phyloP scores from a whole-genome alignment of 1,140 invertebrate genomes.

The Sesamia nonagrioides region DNA sequence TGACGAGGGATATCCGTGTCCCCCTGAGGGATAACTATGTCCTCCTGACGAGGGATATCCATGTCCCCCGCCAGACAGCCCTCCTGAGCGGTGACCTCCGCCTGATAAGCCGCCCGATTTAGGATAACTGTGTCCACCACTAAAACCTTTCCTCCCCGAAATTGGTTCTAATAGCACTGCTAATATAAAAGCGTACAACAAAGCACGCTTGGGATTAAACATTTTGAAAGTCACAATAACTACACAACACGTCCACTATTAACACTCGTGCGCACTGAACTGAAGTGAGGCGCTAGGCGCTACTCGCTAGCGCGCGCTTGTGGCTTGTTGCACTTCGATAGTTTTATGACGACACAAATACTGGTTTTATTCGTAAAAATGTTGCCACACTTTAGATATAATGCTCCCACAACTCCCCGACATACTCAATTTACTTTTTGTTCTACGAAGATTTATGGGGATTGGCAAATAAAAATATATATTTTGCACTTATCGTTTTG shows the following conservation, averaged over 20 bases:
- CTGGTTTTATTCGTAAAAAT: background rate
- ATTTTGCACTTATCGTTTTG: no score
- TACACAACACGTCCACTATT: constrained; percentile 2
- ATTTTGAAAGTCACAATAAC: constrained; percentile 29
- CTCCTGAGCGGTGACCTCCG: constrained; percentile 56
- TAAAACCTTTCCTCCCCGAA: constrained; percentile 63
- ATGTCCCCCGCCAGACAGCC: constrained; percentile 59
- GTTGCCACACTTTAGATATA: background rate
- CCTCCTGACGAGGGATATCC: constrained; percentile 53
- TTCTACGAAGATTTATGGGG: no score
- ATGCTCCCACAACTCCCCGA: background rate
- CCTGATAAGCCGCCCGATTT: constrained; percentile 68
- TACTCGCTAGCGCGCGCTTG: background rate
- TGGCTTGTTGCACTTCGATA: background rate
- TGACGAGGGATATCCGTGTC: constrained; percentile 59
- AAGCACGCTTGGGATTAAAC: constrained; percentile 33
- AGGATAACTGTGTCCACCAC: constrained; percentile 65
- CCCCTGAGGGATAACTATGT: constrained; percentile 55
- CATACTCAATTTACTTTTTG: no score
- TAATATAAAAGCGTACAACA: constrained; percentile 66
- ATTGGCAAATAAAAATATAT: no score
- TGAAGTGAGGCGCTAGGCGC: constrained; percentile 20
- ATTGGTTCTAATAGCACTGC: constrained; percentile 63
- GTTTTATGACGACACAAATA: background rate
- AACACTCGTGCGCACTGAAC: constrained; percentile 51